Evolutionary conservation across 2,888 invertebrate species (phyloP).

Genomic region (Tromatobia lineatoria): DNA sequence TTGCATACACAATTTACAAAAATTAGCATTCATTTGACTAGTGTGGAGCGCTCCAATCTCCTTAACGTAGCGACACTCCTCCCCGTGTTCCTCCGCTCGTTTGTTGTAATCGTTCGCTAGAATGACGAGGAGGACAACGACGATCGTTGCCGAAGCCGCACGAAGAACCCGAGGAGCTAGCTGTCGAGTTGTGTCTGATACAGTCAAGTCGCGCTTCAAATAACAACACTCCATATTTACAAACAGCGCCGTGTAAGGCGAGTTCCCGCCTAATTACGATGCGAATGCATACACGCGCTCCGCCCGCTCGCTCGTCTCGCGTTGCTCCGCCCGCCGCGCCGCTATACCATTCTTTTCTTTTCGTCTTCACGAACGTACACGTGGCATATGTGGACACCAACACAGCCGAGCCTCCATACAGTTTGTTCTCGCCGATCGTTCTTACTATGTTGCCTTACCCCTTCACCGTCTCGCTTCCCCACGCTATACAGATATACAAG

Average conservation of each 20-base stretch:
- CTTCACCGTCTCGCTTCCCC: background rate
- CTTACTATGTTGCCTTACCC: constrained; percentile 18
- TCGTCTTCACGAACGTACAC: background rate
- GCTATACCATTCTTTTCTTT: constrained; percentile 23
- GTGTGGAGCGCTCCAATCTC: too few relatives aligned
- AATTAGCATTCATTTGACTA: too few relatives aligned
- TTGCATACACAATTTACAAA: too few relatives aligned
- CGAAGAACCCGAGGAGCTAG: constrained; percentile 68
- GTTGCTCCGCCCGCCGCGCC: constrained; percentile 29
- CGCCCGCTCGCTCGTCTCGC: background rate
- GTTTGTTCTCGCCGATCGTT: constrained; percentile 41
- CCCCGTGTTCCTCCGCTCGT: constrained; percentile 2
- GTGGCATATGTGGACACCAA: constrained; percentile 3
- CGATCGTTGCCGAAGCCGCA: constrained; percentile 78
- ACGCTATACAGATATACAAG: background rate
- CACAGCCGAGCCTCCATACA: constrained; percentile 9
- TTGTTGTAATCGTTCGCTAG: constrained; percentile 36
- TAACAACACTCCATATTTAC: constrained; percentile 81
- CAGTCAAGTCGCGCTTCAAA: constrained; percentile 49
- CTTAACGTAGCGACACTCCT: constrained; percentile 11
- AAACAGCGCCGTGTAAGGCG: constrained; percentile 82
- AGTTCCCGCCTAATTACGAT: constrained; percentile 78
- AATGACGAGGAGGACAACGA: constrained; percentile 24
- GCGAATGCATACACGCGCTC: constrained; percentile 35
- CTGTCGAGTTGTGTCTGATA: background rate